Evolutionary conservation across 1,140 invertebrate genomes (phyloP).

Genomic region (Lethrus apterus): DNA sequence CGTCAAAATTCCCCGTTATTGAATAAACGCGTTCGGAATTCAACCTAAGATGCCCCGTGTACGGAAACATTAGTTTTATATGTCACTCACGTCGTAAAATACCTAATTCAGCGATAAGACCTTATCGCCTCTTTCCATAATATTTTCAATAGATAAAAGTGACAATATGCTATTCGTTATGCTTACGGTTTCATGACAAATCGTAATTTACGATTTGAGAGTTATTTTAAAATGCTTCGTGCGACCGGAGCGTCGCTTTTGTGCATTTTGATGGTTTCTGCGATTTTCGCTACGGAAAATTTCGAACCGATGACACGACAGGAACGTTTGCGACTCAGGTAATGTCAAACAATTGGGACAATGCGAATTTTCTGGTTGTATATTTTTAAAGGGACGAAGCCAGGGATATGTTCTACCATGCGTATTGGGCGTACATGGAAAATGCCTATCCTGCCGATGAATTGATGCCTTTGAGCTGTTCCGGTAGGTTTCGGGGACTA

Average conservation of each 20-base stretch:
- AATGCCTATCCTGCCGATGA: slow-evolving; percentile 98
- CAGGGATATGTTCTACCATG: slow-evolving; percentile 94
- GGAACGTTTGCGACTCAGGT: slow-evolving; percentile 51
- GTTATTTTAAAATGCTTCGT: slow-evolving; percentile 12
- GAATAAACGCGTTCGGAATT: too few species aligned
- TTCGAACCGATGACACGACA: slow-evolving; percentile 49
- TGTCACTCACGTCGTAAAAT: too few species aligned
- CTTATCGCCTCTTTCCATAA: slow-evolving; percentile 21
- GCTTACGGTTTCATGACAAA: slow-evolving; percentile 22
- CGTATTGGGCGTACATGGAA: slow-evolving; percentile 93
- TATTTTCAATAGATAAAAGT: slow-evolving; percentile 15
- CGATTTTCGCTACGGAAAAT: slow-evolving; percentile 21
- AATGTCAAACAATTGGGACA: slow-evolving; percentile 20
- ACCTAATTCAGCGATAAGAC: too few species aligned
- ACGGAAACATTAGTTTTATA: too few species aligned
- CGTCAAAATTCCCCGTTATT: too few species aligned
- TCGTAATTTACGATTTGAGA: slow-evolving; percentile 13
- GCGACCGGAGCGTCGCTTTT: not conserved
- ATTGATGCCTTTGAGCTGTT: slow-evolving; percentile 93
- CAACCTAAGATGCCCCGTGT: too few species aligned
- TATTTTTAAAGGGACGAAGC: slow-evolving; percentile 66
- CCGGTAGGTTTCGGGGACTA: slow-evolving; percentile 79
- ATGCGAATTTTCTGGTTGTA: not conserved
- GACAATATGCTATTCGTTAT: slow-evolving; percentile 28
- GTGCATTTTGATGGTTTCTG: slow-evolving; percentile 11